phyloP scores from a whole-genome alignment of 2,797 vertebrate genomes.

The Acanthornis magna region DNA sequence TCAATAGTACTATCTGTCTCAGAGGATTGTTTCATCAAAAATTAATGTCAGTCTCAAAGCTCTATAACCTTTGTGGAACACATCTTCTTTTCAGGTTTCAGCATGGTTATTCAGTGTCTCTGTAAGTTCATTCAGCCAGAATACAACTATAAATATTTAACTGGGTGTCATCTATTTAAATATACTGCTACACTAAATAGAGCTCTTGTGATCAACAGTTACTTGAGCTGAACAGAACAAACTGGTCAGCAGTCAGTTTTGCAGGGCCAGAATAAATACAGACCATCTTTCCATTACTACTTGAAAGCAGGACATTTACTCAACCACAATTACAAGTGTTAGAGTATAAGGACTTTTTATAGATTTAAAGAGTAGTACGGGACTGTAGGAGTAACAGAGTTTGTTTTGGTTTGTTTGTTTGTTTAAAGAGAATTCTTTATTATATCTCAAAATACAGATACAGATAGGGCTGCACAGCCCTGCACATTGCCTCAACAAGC shows the following conservation, averaged over 20 bases:
- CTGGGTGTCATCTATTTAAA: slow-evolving; percentile 60
- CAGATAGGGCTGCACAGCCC: neutral
- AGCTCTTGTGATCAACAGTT: slow-evolving; percentile 51
- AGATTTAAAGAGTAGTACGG: neutral
- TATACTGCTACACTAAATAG: slow-evolving; percentile 65
- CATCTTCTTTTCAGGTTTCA: slow-evolving; percentile 35
- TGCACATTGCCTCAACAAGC: neutral
- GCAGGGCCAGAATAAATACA: slow-evolving; percentile 63
- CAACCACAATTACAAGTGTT: slow-evolving; percentile 49
- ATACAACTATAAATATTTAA: slow-evolving; percentile 69
- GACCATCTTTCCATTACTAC: slow-evolving; percentile 40
- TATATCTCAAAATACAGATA: neutral
- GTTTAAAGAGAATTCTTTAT: neutral
- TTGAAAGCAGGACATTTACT: slow-evolving; percentile 25
- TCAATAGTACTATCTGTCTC: neutral
- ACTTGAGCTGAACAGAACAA: slow-evolving; percentile 65
- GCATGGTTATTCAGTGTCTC: neutral
- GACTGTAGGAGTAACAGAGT: neutral
- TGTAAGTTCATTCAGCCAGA: slow-evolving; percentile 44
- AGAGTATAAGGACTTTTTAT: neutral
- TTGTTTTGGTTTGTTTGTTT: neutral
- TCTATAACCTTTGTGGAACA: neutral
- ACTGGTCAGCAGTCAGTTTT: slow-evolving; percentile 34
- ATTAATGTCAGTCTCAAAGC: neutral
- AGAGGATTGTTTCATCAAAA: neutral